Conservation (phyloP, 2,113 vertebrate species). For the Sinocyclocheilus anophthalmus region DNA sequence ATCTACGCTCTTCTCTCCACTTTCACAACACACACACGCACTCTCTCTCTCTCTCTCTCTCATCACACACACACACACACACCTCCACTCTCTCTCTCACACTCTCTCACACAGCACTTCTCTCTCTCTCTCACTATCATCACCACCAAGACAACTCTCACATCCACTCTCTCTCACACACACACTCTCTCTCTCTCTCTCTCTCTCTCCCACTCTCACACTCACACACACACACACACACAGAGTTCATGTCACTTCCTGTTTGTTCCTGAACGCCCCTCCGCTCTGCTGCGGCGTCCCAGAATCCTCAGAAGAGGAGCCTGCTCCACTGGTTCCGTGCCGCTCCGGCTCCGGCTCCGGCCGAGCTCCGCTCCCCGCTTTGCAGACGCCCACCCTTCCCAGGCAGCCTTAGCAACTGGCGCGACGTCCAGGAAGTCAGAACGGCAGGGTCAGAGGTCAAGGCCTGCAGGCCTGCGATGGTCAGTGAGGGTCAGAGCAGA, state of each 20-base stretch:
- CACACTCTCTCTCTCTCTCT: no score
- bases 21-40: no score
- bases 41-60: no score
- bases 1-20: no score
- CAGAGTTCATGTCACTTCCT: not conserved
- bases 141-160: no score
- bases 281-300: not conserved
- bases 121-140: no score
- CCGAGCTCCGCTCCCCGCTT: not conserved
- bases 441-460: not conserved
- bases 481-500: constrained; percentile 5
- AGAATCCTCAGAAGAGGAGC: not conserved
- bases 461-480: not conserved
- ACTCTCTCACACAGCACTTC: no score
- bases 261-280: not conserved
- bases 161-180: no score
- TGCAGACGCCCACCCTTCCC: not conserved
- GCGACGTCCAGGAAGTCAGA: not conserved
- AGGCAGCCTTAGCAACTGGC: not conserved
- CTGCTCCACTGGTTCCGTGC: not conserved
- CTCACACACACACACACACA: not conserved
- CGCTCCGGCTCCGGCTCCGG: not conserved
- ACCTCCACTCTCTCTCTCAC: no score
- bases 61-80: no score
- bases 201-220: no score